A percentile compares a stretch with the other conserved stretches of the same genome.
phyloP scores from a whole-genome alignment of 92 coral and sea anemone genomes.

The Bergia puertoricense region DNA sequence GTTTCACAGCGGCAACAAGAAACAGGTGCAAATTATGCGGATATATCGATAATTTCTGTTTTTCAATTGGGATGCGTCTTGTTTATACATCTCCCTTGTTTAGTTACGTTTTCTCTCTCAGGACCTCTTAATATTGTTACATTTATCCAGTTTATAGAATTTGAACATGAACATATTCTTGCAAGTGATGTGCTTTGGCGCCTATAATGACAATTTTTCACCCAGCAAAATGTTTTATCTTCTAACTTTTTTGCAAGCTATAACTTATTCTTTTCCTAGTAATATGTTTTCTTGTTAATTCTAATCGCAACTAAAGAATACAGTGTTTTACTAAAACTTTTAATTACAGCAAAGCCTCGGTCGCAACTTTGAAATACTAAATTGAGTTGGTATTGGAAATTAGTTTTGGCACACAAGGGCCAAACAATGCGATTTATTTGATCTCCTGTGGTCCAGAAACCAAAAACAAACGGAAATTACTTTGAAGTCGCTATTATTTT shows the following conservation, averaged over 20 bases:
- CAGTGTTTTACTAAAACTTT: background rate
- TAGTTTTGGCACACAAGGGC: background rate
- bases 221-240: background rate
- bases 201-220: background rate
- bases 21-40: slow-evolving; percentile 18
- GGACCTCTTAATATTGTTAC: background rate
- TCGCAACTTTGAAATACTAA: slow-evolving; percentile 1
- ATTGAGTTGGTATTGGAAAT: slow-evolving; percentile 36
- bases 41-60: background rate
- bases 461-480: slow-evolving; percentile 28
- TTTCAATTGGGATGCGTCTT: background rate
- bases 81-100: background rate
- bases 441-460: slow-evolving; percentile 26
- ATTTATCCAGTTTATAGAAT: background rate
- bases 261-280: background rate
- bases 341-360: background rate
- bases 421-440: slow-evolving; percentile 15
- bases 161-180: background rate
- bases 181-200: background rate
- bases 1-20: slow-evolving; percentile 7
- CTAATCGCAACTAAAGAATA: slow-evolving; percentile 2
- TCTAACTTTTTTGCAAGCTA: background rate
- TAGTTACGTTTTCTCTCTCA: background rate
- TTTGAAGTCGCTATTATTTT: background rate
- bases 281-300: background rate